phyloP scores from a whole-genome alignment of 64 coral and sea anemone species.

The Platygyra sinensis region DNA sequence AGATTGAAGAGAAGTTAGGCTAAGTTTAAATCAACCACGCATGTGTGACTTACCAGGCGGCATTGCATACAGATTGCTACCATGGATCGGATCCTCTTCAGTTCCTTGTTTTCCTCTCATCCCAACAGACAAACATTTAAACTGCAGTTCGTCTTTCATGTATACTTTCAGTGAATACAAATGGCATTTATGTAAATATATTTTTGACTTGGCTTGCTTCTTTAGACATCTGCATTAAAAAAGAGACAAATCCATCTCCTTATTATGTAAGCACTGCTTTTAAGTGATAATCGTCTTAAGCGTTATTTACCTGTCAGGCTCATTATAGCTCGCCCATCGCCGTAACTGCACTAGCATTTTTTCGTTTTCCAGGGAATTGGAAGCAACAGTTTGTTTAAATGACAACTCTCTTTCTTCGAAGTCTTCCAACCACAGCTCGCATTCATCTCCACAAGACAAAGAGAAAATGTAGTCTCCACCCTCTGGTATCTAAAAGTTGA shows the following conservation, averaged over 20 bases:
- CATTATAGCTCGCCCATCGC: constrained; percentile 19
- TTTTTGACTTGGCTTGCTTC: neutral
- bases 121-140: constrained; percentile 60
- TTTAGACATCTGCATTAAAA: constrained; percentile 19
- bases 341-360: constrained; percentile 17
- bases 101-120: constrained; percentile 5
- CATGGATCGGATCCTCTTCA: constrained; percentile 45
- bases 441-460: constrained; percentile 52
- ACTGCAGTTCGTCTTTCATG: constrained; percentile 30
- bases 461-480: constrained; percentile 29
- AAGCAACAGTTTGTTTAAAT: neutral
- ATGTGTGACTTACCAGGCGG: constrained; percentile 21
- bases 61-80: constrained; percentile 14
- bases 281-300: neutral
- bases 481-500: constrained; percentile 20
- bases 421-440: constrained; percentile 47
- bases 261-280: neutral
- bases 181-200: constrained; percentile 24
- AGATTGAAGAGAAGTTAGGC: too few relatives aligned
- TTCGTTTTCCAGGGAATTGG: neutral
- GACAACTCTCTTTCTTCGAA: neutral
- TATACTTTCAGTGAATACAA: constrained; percentile 39
- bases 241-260: neutral
- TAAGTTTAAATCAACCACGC: neutral
- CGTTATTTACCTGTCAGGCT: neutral